A percentile compares a stretch with the other conserved stretches of the same genome.
Conservation (phyloP, 64 coral and sea anemone genomes). For the Dendrophyllia cribrosa region DNA sequence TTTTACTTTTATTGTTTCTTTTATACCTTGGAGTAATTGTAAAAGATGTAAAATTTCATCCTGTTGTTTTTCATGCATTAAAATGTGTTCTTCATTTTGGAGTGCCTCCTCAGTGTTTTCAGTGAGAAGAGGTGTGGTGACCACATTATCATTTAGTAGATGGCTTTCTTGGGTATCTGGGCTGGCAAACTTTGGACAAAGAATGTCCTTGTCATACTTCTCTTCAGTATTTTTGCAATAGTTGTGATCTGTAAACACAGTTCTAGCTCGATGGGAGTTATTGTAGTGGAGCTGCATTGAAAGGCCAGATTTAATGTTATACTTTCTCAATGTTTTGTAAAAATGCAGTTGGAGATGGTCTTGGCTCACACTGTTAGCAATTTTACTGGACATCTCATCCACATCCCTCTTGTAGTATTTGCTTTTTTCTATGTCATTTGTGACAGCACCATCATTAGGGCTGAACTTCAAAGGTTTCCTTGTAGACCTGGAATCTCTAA, state of each 20-base stretch:
- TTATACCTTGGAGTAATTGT: conserved; percentile 19
- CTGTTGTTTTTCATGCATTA: conserved; percentile 18
- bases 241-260: neutral
- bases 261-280: neutral
- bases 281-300: conserved; percentile 4
- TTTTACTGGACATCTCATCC: neutral
- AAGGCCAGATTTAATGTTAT: conserved; percentile 15
- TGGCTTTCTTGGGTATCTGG: neutral
- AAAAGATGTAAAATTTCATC: conserved; percentile 8
- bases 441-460: neutral
- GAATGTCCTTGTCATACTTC: neutral
- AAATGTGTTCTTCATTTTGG: neutral
- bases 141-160: neutral
- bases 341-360: conserved; percentile 14
- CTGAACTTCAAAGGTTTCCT: conserved; percentile 5
- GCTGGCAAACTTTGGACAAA: neutral
- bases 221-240: neutral
- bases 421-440: neutral
- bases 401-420: neutral
- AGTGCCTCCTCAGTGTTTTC: neutral
- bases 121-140: neutral
- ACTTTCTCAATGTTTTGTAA: conserved; percentile 3
- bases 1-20: conserved; percentile 30
- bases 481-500: conserved; percentile 9
- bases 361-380: neutral